phyloP scores from a whole-genome alignment of 2,888 invertebrate species.

The Fragum sueziense region DNA sequence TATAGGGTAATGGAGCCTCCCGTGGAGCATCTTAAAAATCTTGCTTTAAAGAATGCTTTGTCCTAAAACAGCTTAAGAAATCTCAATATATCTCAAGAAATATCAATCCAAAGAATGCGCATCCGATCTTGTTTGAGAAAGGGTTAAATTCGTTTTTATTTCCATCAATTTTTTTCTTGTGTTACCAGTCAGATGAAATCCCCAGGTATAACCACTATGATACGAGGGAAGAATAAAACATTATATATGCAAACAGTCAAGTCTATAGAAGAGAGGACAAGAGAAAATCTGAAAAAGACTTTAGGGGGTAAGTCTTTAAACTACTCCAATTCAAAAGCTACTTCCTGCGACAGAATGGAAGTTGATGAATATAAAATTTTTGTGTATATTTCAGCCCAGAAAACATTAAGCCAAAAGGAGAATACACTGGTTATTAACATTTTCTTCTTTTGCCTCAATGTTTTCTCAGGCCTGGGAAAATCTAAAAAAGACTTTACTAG shows the following conservation, averaged over 20 bases:
- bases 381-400: no score
- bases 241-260: constrained; percentile 96
- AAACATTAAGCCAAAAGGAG: not conserved
- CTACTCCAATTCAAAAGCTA: not conserved
- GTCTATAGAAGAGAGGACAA: constrained; percentile 94
- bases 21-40: no score
- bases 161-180: constrained; percentile 11
- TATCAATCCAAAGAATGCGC: no score
- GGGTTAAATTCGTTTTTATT: not conserved
- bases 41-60: no score
- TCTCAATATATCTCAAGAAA: no score
- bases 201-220: constrained; percentile 89
- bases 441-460: not conserved
- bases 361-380: no score
- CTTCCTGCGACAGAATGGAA: not conserved
- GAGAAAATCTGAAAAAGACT: constrained; percentile 93
- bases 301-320: constrained; percentile 84
- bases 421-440: not conserved
- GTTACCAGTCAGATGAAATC: constrained; percentile 90
- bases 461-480: no score
- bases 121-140: no score
- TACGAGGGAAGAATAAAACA: constrained; percentile 92
- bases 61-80: no score
- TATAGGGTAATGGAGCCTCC: no score
- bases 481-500: no score